Evolutionary conservation across 2,797 vertebrate genomes (phyloP).

Genomic region (Sebastes taczanowskii): DNA sequence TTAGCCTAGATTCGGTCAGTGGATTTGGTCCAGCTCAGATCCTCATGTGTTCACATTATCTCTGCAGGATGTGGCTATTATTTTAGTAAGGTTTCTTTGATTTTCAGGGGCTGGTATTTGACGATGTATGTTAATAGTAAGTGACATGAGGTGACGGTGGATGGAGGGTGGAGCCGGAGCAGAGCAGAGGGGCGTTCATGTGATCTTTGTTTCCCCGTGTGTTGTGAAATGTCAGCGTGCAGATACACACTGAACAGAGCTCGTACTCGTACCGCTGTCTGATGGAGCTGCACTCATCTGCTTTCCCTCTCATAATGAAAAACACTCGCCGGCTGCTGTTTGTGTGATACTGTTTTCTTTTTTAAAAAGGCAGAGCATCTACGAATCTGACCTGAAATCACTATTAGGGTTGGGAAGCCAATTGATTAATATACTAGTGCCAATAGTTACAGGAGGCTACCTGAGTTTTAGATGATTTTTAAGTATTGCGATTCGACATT

Average conservation of each 20-base stretch:
- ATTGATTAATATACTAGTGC: neutral
- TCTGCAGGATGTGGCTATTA: constrained; percentile 2
- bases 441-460: neutral
- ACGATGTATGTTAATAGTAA: constrained; percentile 9
- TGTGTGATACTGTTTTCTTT: neutral
- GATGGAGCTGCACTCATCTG: constrained; percentile 14
- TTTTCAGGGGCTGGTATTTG: constrained; percentile 5
- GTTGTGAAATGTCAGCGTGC: constrained; percentile 33
- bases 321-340: neutral
- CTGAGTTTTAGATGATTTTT: too few species aligned
- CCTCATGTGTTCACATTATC: neutral
- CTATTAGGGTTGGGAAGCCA: neutral
- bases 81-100: constrained; percentile 5
- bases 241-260: neutral
- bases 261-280: neutral
- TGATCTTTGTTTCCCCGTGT: constrained; percentile 9
- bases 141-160: neutral
- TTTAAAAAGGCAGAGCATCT: neutral
- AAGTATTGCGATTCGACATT: too few species aligned
- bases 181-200: neutral
- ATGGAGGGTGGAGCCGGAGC: constrained; percentile 7
- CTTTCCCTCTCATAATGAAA: neutral
- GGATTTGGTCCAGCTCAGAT: neutral
- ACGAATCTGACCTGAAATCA: neutral
- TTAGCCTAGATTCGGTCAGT: neutral